phyloP scores from a whole-genome alignment of 2,888 invertebrate species.

The Cryptophagus acutangulus region DNA sequence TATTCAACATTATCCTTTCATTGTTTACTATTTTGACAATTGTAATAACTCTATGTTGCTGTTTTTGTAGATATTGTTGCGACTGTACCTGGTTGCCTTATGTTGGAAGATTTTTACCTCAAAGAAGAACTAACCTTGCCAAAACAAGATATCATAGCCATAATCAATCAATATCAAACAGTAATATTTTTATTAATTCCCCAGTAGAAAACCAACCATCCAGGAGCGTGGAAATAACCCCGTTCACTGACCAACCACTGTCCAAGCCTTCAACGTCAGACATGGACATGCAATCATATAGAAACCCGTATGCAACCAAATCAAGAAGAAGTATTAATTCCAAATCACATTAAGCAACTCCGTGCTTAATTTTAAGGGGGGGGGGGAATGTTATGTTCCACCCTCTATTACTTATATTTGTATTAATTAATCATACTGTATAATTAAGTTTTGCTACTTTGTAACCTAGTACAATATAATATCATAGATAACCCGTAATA shows the following conservation, averaged over 20 bases:
- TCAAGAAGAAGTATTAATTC: not conserved
- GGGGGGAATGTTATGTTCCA: constrained; percentile 2
- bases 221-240: not conserved
- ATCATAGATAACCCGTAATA: too few relatives aligned
- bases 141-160: not conserved
- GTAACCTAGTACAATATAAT: too few relatives aligned
- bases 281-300: not conserved
- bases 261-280: not conserved
- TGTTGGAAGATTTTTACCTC: not conserved
- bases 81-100: constrained; percentile 3
- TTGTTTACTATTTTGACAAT: constrained; percentile 2
- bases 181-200: not conserved
- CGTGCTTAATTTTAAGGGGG: not conserved
- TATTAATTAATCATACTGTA: too few relatives aligned
- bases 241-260: not conserved
- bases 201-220: not conserved
- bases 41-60: not conserved
- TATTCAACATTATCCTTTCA: constrained; percentile 8
- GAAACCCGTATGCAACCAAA: not conserved
- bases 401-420: too few relatives aligned
- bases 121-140: not conserved
- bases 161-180: constrained; percentile 1
- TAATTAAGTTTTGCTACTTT: too few relatives aligned
- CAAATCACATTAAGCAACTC: not conserved
- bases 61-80: constrained; percentile 3